Percentiles rank a stretch among this genome's conserved stretches.
phyloP scores from a whole-genome alignment of 2,797 vertebrate genomes.

The Hippocampus kuda region DNA sequence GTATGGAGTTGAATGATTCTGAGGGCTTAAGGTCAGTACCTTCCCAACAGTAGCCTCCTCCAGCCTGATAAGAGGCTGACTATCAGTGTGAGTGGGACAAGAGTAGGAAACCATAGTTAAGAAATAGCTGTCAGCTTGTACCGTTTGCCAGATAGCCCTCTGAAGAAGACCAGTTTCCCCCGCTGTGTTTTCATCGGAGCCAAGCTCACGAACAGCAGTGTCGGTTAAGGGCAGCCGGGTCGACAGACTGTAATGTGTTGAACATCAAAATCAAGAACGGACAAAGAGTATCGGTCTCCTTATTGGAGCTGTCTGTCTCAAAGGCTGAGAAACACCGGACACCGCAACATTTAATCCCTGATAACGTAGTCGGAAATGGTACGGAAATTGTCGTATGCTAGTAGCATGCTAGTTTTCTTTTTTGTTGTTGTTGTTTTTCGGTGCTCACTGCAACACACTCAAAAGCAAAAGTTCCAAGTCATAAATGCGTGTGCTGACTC shows the following conservation, averaged over 20 bases:
- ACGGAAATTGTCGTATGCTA: neutral
- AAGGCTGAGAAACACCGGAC: neutral
- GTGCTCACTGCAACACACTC: neutral
- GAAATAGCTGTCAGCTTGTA: constrained; percentile 62
- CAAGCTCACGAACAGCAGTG: constrained; percentile 28
- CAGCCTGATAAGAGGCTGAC: constrained; percentile 47
- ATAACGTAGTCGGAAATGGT: neutral
- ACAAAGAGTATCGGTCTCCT: neutral
- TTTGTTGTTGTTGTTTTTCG: neutral
- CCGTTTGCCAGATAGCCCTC: constrained; percentile 62
- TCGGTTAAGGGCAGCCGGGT: constrained; percentile 2
- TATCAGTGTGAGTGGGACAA: constrained; percentile 59
- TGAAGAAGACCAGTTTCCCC: constrained; percentile 63
- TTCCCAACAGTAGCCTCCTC: constrained; percentile 29
- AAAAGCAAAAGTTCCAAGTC: neutral
- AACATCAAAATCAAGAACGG: neutral
- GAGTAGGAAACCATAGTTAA: constrained; percentile 58
- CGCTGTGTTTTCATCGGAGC: constrained; percentile 35
- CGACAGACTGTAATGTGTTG: neutral
- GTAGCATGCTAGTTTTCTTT: neutral
- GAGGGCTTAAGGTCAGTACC: constrained; percentile 28
- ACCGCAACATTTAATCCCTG: too few species aligned
- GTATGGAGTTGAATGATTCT: constrained; percentile 31
- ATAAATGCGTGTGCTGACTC: constrained; percentile 7
- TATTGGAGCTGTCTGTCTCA: neutral